Evolutionary conservation across 2,113 vertebrate genomes (phyloP).

Genomic region (Clupea harengus): DNA sequence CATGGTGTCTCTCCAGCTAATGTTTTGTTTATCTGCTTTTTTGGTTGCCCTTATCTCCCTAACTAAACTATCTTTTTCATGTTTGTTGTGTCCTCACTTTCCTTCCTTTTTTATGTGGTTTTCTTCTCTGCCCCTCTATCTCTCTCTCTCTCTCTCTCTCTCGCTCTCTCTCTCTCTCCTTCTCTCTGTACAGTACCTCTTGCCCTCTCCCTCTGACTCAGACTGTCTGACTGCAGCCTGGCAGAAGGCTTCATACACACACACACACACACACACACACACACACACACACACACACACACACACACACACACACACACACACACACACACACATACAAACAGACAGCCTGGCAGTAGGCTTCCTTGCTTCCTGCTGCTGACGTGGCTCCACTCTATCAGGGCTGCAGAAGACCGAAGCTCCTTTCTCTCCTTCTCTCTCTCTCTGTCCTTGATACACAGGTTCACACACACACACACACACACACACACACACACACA

Average conservation of each 20-base stretch:
- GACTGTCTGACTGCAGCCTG: too few species aligned
- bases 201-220: background rate
- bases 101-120: background rate
- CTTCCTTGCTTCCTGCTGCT: constrained; percentile 72
- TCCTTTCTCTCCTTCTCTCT: background rate
- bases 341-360: constrained; percentile 57
- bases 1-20: background rate
- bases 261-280: too few species aligned
- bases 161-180: background rate
- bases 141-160: background rate
- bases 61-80: background rate
- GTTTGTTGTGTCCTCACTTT: background rate
- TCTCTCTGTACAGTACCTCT: constrained; percentile 6
- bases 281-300: too few species aligned
- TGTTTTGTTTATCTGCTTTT: background rate
- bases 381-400: constrained; percentile 72
- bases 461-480: constrained; percentile 18
- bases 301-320: too few species aligned
- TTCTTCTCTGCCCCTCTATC: background rate
- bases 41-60: background rate
- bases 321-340: constrained; percentile 33
- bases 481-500: background rate
- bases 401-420: constrained; percentile 59
- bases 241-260: too few species aligned
- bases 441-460: background rate